A percentile compares a stretch with the other conserved stretches of the same genome.
phyloP scores from a whole-genome alignment of 2,113 vertebrate genomes.

The Caracal caracal region DNA sequence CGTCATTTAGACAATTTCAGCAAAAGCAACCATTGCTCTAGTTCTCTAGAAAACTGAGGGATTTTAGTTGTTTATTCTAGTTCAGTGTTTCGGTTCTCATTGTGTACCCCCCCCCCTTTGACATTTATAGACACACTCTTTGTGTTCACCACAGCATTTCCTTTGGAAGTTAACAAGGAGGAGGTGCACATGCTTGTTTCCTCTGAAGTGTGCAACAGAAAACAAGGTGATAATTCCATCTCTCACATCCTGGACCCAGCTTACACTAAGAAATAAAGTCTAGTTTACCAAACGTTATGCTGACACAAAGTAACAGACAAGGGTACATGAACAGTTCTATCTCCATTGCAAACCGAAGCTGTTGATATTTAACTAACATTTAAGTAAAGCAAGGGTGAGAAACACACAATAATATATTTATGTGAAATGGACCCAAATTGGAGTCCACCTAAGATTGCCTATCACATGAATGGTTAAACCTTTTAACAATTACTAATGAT shows the following conservation, averaged over 20 bases:
- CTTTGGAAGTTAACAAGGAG: not conserved
- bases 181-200: not conserved
- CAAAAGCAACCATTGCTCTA: not conserved
- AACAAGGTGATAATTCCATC: not conserved
- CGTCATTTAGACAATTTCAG: not conserved
- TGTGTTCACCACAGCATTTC: not conserved
- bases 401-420: not conserved
- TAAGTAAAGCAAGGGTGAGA: not conserved
- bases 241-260: not conserved
- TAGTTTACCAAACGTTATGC: too few species aligned
- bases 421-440: not conserved
- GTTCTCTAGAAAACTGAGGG: not conserved
- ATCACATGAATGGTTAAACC: not conserved
- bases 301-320: not conserved
- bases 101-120: not conserved
- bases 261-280: not conserved
- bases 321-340: fast-evolving
- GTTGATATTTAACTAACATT: not conserved
- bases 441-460: not conserved
- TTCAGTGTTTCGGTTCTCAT: not conserved
- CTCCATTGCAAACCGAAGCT: not conserved
- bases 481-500: not conserved
- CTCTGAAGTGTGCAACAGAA: not conserved
- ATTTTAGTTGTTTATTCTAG: not conserved
- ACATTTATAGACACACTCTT: not conserved